Conservation (phyloP, 1,140 invertebrate genomes). For the Ooceraea biroi region DNA sequence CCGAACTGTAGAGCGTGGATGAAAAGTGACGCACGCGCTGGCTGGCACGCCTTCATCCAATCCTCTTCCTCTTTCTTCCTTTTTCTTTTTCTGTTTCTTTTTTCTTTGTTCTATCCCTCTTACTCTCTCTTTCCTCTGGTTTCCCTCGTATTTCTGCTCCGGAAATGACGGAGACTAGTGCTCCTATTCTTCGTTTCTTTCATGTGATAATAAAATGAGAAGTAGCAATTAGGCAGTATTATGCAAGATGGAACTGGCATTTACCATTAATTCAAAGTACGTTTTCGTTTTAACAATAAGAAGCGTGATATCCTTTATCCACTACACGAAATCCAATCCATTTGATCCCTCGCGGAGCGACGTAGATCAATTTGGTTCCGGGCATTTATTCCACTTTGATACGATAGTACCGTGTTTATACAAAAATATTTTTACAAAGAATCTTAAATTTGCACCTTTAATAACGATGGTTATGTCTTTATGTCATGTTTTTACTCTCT, state of each 20-base stretch:
- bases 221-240: constrained; percentile 20
- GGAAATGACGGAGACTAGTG: constrained; percentile 26
- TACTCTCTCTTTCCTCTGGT: background rate
- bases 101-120: background rate
- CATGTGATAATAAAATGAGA: constrained; percentile 37
- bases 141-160: constrained; percentile 21
- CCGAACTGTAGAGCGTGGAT: constrained; percentile 49
- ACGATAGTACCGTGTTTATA: background rate
- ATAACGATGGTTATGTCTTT: background rate
- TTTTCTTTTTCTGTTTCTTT: constrained; percentile 1
- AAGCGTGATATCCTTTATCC: constrained; percentile 13
- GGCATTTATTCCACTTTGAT: constrained; percentile 9
- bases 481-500: background rate
- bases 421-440: background rate
- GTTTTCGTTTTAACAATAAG: constrained; percentile 4
- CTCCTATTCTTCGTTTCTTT: constrained; percentile 4
- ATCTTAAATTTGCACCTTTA: background rate
- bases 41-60: constrained; percentile 34
- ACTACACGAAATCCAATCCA: background rate
- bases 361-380: background rate
- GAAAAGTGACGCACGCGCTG: constrained; percentile 65
- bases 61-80: background rate
- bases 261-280: background rate
- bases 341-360: background rate
- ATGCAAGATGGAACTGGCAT: constrained; percentile 4